phyloP scores from a whole-genome alignment of 2,797 vertebrate genomes.

The Chromobotia macracanthus region DNA sequence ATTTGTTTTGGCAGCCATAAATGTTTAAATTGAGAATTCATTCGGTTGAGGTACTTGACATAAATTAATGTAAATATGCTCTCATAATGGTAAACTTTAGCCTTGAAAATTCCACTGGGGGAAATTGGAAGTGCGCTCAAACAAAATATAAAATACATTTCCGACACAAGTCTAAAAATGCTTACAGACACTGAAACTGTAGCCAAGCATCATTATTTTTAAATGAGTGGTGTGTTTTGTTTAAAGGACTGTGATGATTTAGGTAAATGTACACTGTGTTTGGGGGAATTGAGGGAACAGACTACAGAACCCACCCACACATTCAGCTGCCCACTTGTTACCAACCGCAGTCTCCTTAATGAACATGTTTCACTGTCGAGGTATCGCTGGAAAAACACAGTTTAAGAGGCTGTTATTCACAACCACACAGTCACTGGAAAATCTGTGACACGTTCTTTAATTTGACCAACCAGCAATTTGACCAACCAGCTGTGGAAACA shows the following conservation, averaged over 20 bases:
- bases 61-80: not conserved
- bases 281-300: not conserved
- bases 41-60: not conserved
- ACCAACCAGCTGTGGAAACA: conserved; percentile 60
- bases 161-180: not conserved
- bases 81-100: no score
- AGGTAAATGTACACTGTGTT: conserved; percentile 26
- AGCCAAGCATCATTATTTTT: not conserved
- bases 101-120: not conserved
- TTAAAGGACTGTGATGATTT: conserved; percentile 41
- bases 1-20: not conserved
- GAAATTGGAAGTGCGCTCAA: not conserved
- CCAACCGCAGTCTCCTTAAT: conserved; percentile 64
- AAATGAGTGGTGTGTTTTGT: conserved; percentile 18
- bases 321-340: conserved; percentile 61
- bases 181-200: not conserved
- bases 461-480: conserved; percentile 66
- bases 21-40: not conserved
- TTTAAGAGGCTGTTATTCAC: conserved; percentile 54
- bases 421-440: conserved; percentile 72
- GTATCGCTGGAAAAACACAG: conserved; percentile 57
- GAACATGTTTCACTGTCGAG: conserved; percentile 65
- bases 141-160: not conserved
- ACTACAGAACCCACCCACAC: conserved; percentile 22
- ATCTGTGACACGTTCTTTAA: conserved; percentile 60